These are phyloP conservation scores for Melanotaenia trifasciata DNA, from an alignment of 2,797 vertebrate genomes.

Conservation along the genomic window DNA sequence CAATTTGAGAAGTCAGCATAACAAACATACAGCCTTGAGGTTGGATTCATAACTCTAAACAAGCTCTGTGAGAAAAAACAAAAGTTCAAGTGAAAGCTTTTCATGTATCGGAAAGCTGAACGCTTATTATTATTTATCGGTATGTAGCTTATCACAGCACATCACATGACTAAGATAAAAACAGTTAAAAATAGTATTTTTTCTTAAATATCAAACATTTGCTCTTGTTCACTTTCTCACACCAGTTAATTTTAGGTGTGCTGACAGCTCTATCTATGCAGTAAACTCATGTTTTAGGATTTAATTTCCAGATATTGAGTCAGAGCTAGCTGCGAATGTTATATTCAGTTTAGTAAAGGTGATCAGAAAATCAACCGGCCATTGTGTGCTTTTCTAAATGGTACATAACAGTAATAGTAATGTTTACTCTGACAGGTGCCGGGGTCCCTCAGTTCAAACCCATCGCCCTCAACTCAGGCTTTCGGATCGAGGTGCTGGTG, in stretches of 20 bases:
- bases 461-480: slow-evolving; percentile 93
- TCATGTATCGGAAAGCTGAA: slow-evolving; percentile 15
- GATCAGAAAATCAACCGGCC: background rate
- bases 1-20: slow-evolving; percentile 46
- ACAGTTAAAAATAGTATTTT: background rate
- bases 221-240: background rate
- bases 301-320: background rate
- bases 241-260: background rate
- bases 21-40: slow-evolving; percentile 63
- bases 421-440: slow-evolving; percentile 84
- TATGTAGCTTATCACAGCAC: background rate
- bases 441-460: slow-evolving; percentile 98
- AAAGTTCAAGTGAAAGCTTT: background rate
- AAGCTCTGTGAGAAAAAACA: slow-evolving; percentile 20
- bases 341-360: background rate
- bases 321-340: background rate
- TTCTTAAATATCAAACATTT: background rate
- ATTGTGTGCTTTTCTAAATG: background rate
- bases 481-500: slow-evolving; percentile 92
- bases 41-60: slow-evolving; percentile 49
- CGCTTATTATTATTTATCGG: background rate
- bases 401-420: background rate
- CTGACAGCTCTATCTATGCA: background rate
- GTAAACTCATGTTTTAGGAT: background rate
- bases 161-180: background rate